Conservation (phyloP, 2,888 invertebrate genomes). For the Drepanosiphum platanoidis region DNA sequence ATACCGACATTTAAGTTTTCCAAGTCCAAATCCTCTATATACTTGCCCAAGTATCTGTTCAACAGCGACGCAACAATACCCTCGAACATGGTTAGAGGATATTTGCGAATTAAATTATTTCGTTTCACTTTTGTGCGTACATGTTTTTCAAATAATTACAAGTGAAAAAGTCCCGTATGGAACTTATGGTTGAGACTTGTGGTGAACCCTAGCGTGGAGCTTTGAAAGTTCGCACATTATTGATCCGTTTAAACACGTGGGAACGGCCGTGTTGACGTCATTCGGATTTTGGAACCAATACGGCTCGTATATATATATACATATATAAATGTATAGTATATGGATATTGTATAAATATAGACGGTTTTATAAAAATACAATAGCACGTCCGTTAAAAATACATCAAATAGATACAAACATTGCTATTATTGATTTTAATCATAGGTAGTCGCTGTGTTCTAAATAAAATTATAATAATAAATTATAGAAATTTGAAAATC, state of each 20-base stretch:
- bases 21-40: constrained; percentile 83
- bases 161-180: constrained; percentile 52
- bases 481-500: constrained; percentile 1
- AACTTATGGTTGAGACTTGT: constrained; percentile 10
- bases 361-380: constrained; percentile 8
- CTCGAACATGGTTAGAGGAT: constrained; percentile 74
- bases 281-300: constrained; percentile 42
- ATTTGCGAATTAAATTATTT: neutral
- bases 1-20: constrained; percentile 86
- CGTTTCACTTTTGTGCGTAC: neutral
- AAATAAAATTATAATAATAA: neutral
- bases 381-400: constrained; percentile 9
- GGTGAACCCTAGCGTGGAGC: constrained; percentile 54
- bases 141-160: constrained; percentile 45
- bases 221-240: constrained; percentile 57
- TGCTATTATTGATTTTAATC: too few relatives aligned
- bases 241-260: constrained; percentile 61
- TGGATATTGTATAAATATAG: too few relatives aligned
- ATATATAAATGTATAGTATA: neutral
- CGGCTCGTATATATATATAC: neutral
- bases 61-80: constrained; percentile 81
- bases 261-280: constrained; percentile 54
- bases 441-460: neutral
- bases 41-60: constrained; percentile 83
- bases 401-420: neutral